Base-by-base conservation (phyloP, 2,888 invertebrate genomes). In the Ypsolopha scabrella region DNA sequence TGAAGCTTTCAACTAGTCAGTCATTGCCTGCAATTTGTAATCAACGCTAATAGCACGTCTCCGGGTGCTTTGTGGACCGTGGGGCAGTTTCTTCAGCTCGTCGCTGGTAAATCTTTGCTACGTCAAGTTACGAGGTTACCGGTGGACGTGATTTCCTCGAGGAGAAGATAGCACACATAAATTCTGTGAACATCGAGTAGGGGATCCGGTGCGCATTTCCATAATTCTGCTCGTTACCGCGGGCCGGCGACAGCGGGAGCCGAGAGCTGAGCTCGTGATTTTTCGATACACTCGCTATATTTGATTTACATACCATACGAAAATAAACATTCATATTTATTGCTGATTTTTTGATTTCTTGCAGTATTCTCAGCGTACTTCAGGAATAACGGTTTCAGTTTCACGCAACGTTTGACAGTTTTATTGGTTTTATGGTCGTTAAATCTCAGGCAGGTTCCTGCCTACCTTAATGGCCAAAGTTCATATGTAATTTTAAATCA, bases 171-270 rank as follows among this genome's bases (percentile, higher is more conserved):
- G 41, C 54, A 59, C 61, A 64, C 65, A 70, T 72, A 71, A 71
- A 74, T 68, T 66, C 65, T 66, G 37, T 13, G 47, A 35, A 11
- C 46, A 46, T 46, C 34, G 24, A 46, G 48, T 38, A n/a, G 37
- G 33, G 41, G 39, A 41, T 43, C 43, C 43, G 24, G 35, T 43
- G 48, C 57, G 58, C 67, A 80, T 80, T 80, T 72, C 72, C 80
- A 80, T 80, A 80, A 80, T 78, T 77, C 68, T 59, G 67, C 72
- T 78, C 74, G 75, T 77, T 77, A 75, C 76, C 59, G 61, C 55
- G 37, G 43, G 33, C 8, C 34, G 8, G 43, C 50, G 48, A 41
- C 33, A 49, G 24, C 37, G 47, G 24, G 43, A 11, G 47, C 36
- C 47, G 36, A 6, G 36, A 6, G 11, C 41, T 24, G 24, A 24